phyloP scores from a whole-genome alignment of 2,113 vertebrate genomes.

The Mustela nigripes region DNA sequence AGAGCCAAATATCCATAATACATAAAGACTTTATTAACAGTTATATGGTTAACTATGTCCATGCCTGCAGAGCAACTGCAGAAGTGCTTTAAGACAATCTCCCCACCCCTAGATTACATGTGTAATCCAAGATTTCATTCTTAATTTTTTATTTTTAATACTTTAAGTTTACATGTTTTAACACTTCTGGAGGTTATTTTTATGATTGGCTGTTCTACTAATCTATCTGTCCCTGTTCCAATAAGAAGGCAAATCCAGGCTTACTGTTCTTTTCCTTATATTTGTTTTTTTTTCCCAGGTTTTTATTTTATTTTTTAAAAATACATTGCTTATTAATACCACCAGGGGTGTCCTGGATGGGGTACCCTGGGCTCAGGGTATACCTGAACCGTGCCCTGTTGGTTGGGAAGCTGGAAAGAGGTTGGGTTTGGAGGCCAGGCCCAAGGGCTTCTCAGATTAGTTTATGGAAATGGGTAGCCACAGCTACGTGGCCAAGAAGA shows the following conservation, averaged over 20 bases:
- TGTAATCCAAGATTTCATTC: not conserved
- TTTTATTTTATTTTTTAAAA: not conserved
- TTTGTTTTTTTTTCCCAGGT: not conserved
- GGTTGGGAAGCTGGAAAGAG: not conserved
- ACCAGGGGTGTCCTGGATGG: not conserved
- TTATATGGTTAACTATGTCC: not conserved
- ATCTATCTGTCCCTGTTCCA: not conserved
- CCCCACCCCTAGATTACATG: not conserved
- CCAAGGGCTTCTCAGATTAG: not conserved
- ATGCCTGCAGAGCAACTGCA: not conserved
- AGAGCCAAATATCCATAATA: not conserved
- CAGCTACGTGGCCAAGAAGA: slow-evolving; percentile 77
- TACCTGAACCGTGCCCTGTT: not conserved
- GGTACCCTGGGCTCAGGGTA: not conserved
- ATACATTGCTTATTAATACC: not conserved
- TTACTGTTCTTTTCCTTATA: not conserved
- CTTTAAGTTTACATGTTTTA: not conserved
- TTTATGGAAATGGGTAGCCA: not conserved
- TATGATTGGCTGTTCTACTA: not conserved
- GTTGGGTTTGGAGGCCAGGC: not conserved
- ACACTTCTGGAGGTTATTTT: not conserved
- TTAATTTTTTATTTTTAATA: slow-evolving; percentile 10
- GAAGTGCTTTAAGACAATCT: not conserved
- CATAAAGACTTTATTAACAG: not conserved
- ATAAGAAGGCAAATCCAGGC: not conserved